These are phyloP conservation scores for Cotesia vestalis DNA, from an alignment of 1,140 invertebrate species.

Conservation along the genomic window DNA sequence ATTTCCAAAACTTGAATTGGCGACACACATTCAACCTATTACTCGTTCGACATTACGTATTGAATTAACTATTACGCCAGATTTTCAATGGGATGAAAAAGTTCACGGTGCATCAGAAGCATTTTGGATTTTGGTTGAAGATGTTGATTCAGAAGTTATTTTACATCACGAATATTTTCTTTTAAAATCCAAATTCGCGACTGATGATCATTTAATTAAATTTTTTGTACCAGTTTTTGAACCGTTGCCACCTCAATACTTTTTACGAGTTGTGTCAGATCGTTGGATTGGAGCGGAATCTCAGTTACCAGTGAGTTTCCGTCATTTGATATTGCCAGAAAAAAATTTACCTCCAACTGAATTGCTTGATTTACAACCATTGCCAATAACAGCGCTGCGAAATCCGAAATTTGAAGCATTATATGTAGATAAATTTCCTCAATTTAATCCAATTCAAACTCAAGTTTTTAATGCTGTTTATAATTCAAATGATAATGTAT, in stretches of 20 bases:
- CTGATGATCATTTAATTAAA: slow-evolving; percentile 96
- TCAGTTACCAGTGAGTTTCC: slow-evolving; percentile 95
- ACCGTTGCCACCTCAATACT: slow-evolving; percentile 97
- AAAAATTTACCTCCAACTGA: slow-evolving; percentile 98
- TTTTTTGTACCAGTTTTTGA: slow-evolving; percentile 99
- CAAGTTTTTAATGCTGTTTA: slow-evolving; percentile 99
- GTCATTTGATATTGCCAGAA: slow-evolving; percentile 96
- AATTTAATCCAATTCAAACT: slow-evolving; percentile 99
- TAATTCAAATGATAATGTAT: slow-evolving; percentile 98
- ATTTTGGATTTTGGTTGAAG: slow-evolving; percentile 99
- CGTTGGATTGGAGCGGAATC: slow-evolving; percentile 94
- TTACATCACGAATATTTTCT: slow-evolving; percentile 98
- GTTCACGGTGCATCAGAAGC: slow-evolving; percentile 94
- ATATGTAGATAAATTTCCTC: slow-evolving; percentile 86
- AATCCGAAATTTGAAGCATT: slow-evolving; percentile 88
- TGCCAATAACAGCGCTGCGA: slow-evolving; percentile 86
- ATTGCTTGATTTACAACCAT: slow-evolving; percentile 95
- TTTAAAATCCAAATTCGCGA: slow-evolving; percentile 92
- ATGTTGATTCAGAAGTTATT: slow-evolving; percentile 95
- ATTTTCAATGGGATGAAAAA: slow-evolving; percentile 99
- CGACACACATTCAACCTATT: slow-evolving; percentile 97
- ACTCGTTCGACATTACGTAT: slow-evolving; percentile 93
- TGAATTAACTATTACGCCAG: slow-evolving; percentile 97
- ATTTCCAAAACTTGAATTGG: slow-evolving; percentile 93
- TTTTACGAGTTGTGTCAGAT: slow-evolving; percentile 83